Evolutionary conservation across 2,113 vertebrate genomes (phyloP).

Genomic region (Pteruthius melanotis): DNA sequence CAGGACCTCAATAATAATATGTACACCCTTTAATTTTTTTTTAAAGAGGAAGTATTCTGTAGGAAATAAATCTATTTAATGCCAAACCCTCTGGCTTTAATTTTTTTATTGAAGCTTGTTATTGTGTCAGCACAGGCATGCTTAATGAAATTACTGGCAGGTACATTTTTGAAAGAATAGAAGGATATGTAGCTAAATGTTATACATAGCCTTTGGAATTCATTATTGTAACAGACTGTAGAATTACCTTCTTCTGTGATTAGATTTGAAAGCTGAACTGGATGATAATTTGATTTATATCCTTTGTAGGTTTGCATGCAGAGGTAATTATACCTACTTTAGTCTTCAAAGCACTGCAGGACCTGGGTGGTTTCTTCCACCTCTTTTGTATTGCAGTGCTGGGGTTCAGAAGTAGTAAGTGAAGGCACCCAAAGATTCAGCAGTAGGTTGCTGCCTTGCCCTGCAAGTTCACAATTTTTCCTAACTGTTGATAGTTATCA

Average conservation of each 20-base stretch:
- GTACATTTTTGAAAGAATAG: neutral
- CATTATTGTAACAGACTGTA: neutral
- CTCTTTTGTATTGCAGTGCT: neutral
- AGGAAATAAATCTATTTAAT: neutral
- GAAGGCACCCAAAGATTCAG: neutral
- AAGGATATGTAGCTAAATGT: neutral
- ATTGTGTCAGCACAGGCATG: neutral
- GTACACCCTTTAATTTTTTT: neutral
- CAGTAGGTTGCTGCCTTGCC: neutral
- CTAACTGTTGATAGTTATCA: neutral
- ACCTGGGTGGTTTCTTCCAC: neutral
- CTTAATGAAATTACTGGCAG: neutral
- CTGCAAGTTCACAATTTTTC: accelerated
- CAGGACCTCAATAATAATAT: neutral
- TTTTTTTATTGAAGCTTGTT: neutral
- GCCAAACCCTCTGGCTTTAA: neutral
- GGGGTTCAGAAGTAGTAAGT: neutral
- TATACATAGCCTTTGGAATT: neutral
- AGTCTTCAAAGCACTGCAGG: neutral
- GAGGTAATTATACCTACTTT: neutral
- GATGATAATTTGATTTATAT: neutral
- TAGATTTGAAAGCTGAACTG: neutral
- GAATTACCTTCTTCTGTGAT: neutral
- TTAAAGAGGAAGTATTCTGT: neutral
- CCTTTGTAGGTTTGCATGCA: neutral